phyloP scores from a whole-genome alignment of 2,113 vertebrate genomes.

The Muscicapa adusta region DNA sequence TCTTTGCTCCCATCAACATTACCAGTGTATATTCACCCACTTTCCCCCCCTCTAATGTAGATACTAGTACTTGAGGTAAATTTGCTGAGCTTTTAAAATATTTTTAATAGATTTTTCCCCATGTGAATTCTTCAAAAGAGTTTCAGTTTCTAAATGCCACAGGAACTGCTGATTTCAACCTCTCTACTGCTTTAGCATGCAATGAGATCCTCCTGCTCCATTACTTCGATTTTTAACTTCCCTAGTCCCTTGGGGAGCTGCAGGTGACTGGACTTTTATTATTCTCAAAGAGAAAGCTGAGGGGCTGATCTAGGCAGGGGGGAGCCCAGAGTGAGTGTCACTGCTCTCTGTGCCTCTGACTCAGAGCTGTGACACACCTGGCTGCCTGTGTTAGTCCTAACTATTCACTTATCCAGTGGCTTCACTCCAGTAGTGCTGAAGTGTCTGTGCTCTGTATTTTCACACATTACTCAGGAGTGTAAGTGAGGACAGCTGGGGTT shows the following conservation, averaged over 20 bases:
- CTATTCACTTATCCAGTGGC: background rate
- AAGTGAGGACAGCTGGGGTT: background rate
- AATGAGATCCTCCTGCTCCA: background rate
- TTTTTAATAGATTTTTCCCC: background rate
- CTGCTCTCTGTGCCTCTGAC: background rate
- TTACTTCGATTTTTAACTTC: background rate
- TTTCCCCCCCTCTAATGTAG: background rate
- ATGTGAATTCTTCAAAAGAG: background rate
- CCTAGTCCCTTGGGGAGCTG: background rate
- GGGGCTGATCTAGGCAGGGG: background rate
- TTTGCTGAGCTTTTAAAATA: background rate
- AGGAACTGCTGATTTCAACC: background rate
- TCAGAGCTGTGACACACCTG: background rate
- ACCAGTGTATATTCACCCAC: background rate
- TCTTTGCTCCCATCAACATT: background rate
- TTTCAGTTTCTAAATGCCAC: background rate
- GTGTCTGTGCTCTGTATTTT: background rate
- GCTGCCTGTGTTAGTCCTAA: background rate
- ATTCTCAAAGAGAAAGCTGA: background rate
- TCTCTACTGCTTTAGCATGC: background rate
- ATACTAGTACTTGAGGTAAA: background rate
- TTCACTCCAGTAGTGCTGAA: background rate
- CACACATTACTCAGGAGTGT: rapidly evolving
- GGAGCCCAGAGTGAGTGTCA: background rate
- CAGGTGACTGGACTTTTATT: background rate